phyloP scores from a whole-genome alignment of 2,797 vertebrate genomes.

The Phalanger gymnotis region DNA sequence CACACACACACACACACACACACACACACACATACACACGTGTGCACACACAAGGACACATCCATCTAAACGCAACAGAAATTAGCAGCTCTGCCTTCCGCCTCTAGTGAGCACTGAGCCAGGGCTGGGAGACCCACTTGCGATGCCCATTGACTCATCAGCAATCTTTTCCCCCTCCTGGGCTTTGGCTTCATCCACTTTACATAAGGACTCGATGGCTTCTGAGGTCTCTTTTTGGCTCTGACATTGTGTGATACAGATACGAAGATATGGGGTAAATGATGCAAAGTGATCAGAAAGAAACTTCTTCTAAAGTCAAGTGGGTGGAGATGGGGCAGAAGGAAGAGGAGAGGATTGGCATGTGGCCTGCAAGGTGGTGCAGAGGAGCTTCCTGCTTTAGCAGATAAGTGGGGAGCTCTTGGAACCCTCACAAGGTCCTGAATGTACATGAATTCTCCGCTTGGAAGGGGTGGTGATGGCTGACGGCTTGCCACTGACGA shows the following conservation, averaged over 20 bases:
- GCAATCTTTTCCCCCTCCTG: neutral
- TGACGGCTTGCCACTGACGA: neutral
- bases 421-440: neutral
- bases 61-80: neutral
- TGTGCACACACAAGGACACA: neutral
- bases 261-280: neutral
- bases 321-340: neutral
- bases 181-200: neutral
- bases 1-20: no score
- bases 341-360: neutral
- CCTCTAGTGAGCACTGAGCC: neutral
- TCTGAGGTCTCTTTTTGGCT: neutral
- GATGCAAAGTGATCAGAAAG: neutral
- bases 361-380: neutral
- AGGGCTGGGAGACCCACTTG: neutral
- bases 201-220: neutral
- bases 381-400: neutral
- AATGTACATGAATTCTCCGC: neutral
- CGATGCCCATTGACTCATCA: neutral
- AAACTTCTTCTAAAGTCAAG: neutral
- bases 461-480: neutral
- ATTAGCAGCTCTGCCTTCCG: neutral
- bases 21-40: no score
- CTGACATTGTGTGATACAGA: neutral
- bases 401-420: neutral